Base-by-base conservation (phyloP, 2,797 vertebrate species). In the Paedocypris micromegethes region DNA sequence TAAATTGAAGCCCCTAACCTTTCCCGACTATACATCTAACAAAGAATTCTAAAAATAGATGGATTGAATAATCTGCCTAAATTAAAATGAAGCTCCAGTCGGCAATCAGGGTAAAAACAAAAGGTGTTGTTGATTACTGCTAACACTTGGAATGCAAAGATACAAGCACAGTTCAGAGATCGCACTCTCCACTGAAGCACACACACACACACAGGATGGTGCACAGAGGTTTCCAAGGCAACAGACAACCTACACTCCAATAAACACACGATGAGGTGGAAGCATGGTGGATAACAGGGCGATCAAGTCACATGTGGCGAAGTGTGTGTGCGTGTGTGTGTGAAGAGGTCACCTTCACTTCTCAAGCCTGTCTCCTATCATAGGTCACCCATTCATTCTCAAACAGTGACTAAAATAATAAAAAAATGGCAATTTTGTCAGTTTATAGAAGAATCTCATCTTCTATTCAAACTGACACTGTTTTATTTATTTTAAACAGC, bases 161-260 rank as follows among this genome's bases (percentile, higher is more conserved):
- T 46, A 43, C 55, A 70, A 46, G 49, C 9, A 39, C 55, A 4
- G 45, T 39, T 68, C 9, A 52, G 61, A 60, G 50, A 49, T 47
- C 8, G 54, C 51, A 48, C 58, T 53, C n/a, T 45, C 49, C 41
- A 48, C n/a, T 3, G n/a, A 48, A 23, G 69, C 51, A 64, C 39
- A 45, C 48, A 63, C 40, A 53, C 54, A 68, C 23, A 70, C 40
- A 50, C 50, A 73, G 51, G 55, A 47, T 39, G 80, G 9, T 3
- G 58, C 44, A 75, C 78, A 49, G 56, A 70, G 81, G 80, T 87
- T 87, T 82, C 82, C 85, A 50, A 83, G 72, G 77, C 80, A 72
- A 90, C 88, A 0, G 81, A 84, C 67, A 80, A 81, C 61, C 70
- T 70, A 71, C 86, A 88, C 45, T 81, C 79, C 0, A 81, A 85